Evolutionary conservation across 1,140 invertebrate species (phyloP).

Genomic region (Ceratoteleas bidentatus): DNA sequence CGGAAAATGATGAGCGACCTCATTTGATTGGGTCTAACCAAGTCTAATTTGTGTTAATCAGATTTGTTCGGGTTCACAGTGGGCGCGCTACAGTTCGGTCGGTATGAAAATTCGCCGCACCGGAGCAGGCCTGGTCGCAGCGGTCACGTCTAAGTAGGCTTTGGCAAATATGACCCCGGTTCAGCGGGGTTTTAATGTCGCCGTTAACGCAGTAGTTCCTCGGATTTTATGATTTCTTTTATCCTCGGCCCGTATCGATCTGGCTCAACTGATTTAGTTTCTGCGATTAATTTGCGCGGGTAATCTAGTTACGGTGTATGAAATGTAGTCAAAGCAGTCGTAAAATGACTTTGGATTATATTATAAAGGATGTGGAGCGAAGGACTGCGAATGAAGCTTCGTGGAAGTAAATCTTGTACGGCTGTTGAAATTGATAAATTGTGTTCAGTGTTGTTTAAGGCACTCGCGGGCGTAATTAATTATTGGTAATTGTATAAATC

Average conservation of each 20-base stretch:
- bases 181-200: too few relatives aligned
- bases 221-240: not conserved
- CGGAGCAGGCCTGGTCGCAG: conserved; percentile 2
- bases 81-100: not conserved
- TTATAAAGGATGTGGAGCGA: not conserved
- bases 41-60: conserved; percentile 12
- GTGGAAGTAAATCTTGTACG: too few relatives aligned
- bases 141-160: not conserved
- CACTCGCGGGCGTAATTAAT: too few relatives aligned
- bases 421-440: too few relatives aligned
- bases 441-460: too few relatives aligned
- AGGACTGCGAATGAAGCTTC: too few relatives aligned
- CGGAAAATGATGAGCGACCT: conserved; percentile 14
- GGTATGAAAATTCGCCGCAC: conserved; percentile 6
- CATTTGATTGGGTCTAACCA: conserved; percentile 12
- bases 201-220: not conserved
- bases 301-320: not conserved
- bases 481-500: too few relatives aligned
- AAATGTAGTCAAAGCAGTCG: not conserved
- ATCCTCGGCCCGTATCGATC: not conserved
- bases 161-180: not conserved
- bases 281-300: not conserved
- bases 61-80: conserved; percentile 10
- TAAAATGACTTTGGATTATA: not conserved
- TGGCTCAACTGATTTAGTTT: not conserved